These are phyloP conservation scores for Phymatocera aterrima DNA, from an alignment of 2,888 invertebrate species.

Conservation along the genomic window DNA sequence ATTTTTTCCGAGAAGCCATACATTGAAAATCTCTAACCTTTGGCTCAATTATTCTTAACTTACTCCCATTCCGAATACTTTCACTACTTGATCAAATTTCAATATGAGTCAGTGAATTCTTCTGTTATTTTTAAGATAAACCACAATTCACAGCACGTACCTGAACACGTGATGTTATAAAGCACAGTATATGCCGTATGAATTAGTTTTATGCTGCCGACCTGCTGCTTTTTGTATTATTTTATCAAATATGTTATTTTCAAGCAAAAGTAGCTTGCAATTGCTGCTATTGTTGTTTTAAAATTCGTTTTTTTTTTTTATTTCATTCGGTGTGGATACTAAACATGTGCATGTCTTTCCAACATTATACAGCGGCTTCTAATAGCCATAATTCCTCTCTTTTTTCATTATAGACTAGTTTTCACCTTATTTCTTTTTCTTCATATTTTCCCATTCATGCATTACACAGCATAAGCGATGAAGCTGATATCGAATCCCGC, in stretches of 20 bases:
- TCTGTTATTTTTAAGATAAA: background rate
- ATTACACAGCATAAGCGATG: constrained; percentile 22
- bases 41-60: background rate
- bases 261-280: background rate
- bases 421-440: background rate
- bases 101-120: background rate
- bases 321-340: constrained; percentile 1
- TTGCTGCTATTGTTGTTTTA: constrained; percentile 4
- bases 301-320: constrained; percentile 4
- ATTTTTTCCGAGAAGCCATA: background rate
- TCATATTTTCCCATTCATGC: background rate
- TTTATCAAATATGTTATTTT: background rate
- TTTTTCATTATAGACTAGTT: background rate
- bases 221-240: constrained; percentile 16
- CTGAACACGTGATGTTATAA: background rate
- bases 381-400: background rate
- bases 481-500: background rate
- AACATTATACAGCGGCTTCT: background rate
- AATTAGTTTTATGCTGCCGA: background rate
- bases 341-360: constrained; percentile 14
- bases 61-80: background rate
- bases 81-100: background rate
- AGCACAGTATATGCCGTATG: background rate
- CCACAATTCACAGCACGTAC: background rate
- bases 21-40: background rate